These are phyloP conservation scores for Ichneumoninae sp. DNA, from an alignment of 2,888 invertebrate genomes.

Conservation along the genomic window DNA sequence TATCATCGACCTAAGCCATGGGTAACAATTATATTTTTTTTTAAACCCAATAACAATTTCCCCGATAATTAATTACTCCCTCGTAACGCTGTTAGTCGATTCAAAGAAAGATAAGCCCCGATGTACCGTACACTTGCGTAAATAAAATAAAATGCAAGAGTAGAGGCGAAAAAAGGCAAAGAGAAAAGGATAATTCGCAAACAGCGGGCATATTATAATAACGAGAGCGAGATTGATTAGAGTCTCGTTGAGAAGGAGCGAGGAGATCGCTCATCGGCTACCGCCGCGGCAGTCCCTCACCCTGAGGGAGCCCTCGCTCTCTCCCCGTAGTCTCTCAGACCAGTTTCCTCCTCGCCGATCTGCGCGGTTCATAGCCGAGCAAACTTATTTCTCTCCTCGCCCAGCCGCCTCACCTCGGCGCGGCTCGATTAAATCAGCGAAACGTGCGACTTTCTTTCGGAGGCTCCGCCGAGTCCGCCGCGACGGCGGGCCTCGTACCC, in stretches of 20 bases:
- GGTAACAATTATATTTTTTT: too few species aligned
- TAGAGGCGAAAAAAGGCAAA: neutral
- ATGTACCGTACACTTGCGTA: neutral
- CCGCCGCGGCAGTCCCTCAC: constrained; percentile 15
- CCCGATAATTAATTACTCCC: neutral
- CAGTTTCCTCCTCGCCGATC: constrained; percentile 46
- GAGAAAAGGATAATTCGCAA: constrained; percentile 5
- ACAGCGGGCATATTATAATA: neutral
- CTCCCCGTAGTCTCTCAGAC: constrained; percentile 14
- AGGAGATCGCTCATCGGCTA: constrained; percentile 20
- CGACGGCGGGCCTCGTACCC: neutral
- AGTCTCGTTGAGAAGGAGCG: constrained; percentile 21
- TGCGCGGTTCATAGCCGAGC: constrained; percentile 40
- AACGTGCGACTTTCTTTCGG: constrained; percentile 62
- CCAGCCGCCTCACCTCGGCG: constrained; percentile 1
- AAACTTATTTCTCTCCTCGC: neutral
- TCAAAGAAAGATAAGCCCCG: neutral
- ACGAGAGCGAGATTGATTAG: constrained; percentile 25
- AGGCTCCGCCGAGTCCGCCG: neutral
- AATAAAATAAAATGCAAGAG: neutral
- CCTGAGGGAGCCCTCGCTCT: constrained; percentile 23
- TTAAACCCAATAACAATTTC: neutral
- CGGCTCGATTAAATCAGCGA: constrained; percentile 58
- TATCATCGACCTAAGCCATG: too few species aligned
- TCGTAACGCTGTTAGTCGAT: neutral